Evolutionary conservation across 1,140 invertebrate genomes (phyloP).

Genomic region (Phymorhynchus buccinoides): DNA sequence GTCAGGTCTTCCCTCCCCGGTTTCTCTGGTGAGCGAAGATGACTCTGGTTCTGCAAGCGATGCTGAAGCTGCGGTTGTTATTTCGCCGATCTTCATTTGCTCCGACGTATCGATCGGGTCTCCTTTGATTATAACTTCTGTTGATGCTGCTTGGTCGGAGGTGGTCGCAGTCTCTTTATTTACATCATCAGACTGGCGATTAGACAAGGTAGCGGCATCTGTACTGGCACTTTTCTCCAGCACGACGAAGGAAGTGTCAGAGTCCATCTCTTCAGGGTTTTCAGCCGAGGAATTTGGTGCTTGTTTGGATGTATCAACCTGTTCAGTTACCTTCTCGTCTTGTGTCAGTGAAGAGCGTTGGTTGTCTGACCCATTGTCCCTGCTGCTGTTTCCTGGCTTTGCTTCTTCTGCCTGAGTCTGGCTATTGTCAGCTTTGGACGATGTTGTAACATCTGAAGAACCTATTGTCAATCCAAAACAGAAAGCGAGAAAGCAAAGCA

Average conservation of each 20-base stretch:
- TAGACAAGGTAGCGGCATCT: background rate
- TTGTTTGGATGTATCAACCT: background rate
- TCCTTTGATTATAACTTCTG: background rate
- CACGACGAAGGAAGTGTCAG: background rate
- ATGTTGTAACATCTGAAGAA: background rate
- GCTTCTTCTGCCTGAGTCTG: background rate
- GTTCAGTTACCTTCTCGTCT: background rate
- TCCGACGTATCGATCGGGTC: background rate
- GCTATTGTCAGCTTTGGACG: background rate
- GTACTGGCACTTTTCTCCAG: background rate
- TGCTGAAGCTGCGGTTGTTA: background rate
- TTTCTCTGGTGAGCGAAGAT: background rate
- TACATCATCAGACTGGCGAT: background rate
- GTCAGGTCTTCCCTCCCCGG: background rate
- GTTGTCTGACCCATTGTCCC: background rate
- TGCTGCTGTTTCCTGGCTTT: background rate
- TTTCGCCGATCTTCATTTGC: background rate
- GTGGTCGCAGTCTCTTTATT: background rate
- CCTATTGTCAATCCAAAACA: too few species aligned
- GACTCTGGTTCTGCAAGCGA: slow-evolving; percentile 1
- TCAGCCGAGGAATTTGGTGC: background rate
- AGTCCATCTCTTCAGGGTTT: background rate
- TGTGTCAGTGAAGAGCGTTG: background rate
- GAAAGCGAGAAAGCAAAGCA: too few species aligned
- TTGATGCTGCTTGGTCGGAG: background rate